phyloP scores from a whole-genome alignment of 2,888 invertebrate species.

The Athalia circularis region DNA sequence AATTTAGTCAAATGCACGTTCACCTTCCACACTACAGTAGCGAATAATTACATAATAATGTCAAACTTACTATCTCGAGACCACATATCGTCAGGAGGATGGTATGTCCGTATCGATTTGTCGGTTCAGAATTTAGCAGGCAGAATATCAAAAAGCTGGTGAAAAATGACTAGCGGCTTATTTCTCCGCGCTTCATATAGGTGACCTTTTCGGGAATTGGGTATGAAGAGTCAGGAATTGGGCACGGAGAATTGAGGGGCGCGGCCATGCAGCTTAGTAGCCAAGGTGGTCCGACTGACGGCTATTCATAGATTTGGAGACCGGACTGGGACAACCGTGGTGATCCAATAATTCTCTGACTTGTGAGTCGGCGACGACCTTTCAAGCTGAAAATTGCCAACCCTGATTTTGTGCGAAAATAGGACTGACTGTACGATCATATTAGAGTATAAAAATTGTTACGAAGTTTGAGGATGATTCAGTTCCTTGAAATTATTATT shows the following conservation, averaged over 20 bases:
- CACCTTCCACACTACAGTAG: conserved; percentile 56
- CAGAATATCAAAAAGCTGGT: neutral
- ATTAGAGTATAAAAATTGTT: too few relatives aligned
- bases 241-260: neutral
- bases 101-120: neutral
- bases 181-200: too few relatives aligned
- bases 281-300: conserved; percentile 5
- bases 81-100: conserved; percentile 1
- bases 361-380: conserved; percentile 12
- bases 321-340: conserved; percentile 11
- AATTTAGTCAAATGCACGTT: conserved; percentile 73
- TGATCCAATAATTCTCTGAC: conserved; percentile 30
- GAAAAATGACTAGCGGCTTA: neutral
- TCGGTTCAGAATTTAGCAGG: neutral
- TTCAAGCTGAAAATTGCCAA: conserved; percentile 11
- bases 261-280: neutral
- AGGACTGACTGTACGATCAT: too few relatives aligned
- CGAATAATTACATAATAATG: conserved; percentile 23
- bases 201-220: neutral
- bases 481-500: too few relatives aligned
- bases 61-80: conserved; percentile 12
- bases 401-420: too few relatives aligned
- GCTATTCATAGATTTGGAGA: conserved; percentile 13
- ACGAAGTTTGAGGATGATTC: too few relatives aligned
- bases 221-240: neutral